Conservation (phyloP, 2,113 vertebrate genomes). For the Gobiocypris rarus region DNA sequence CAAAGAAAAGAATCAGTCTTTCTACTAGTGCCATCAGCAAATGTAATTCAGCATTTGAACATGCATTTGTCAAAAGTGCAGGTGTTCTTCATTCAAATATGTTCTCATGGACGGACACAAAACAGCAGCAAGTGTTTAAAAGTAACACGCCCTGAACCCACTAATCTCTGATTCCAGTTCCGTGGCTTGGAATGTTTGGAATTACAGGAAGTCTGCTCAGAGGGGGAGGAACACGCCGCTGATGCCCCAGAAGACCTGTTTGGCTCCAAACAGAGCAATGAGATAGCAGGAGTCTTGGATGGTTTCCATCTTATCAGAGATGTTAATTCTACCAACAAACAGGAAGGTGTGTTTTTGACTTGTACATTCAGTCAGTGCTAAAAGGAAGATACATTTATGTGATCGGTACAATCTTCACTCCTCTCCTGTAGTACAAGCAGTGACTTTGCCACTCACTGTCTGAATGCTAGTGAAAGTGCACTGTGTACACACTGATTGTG, state of each 20-base stretch:
- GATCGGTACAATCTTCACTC: neutral
- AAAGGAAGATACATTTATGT: too few species aligned
- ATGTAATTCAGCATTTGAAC: neutral
- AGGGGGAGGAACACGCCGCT: constrained; percentile 29
- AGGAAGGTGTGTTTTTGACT: constrained; percentile 1
- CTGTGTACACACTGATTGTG: constrained; percentile 29
- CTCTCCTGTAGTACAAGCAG: neutral
- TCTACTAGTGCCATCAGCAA: neutral
- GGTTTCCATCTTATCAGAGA: neutral
- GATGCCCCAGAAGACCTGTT: constrained; percentile 31
- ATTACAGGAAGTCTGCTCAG: constrained; percentile 63
- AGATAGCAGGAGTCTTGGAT: constrained; percentile 12
- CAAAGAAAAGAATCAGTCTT: neutral
- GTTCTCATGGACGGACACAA: neutral
- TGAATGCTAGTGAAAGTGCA: neutral
- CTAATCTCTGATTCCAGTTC: constrained; percentile 52
- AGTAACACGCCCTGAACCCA: constrained; percentile 28
- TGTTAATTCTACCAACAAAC: constrained; percentile 5
- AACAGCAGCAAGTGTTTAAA: constrained; percentile 1
- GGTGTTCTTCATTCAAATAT: neutral
- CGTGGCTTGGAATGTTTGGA: constrained; percentile 67
- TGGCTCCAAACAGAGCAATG: neutral
- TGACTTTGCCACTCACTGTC: neutral
- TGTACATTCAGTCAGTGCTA: neutral
- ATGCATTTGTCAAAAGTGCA: neutral